Evolutionary conservation across 2,888 invertebrate species (phyloP), one percentile per base, ranked within the genome.

Genomic region (Amblyjoppa fuscipennis): DNA sequence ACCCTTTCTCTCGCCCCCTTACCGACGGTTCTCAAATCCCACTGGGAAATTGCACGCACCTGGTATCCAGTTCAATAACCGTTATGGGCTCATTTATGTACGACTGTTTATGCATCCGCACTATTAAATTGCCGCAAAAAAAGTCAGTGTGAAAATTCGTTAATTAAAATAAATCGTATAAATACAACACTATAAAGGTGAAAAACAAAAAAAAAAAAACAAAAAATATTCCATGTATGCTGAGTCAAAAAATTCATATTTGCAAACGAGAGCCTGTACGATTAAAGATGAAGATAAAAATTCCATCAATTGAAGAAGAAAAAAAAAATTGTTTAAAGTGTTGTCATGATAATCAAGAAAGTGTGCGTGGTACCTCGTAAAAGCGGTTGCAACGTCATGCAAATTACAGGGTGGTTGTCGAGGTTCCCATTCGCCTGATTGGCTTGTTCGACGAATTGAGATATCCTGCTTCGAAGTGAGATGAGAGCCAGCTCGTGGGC

Each of bases 401-500:
- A 84, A 80, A 84, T 84, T 80, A 76, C 74, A 75, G 83, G 83
- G 79, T 76, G 73, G 49, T 69, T 78, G 31, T 61, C 59, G 25
- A 11, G 16, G 34, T n/a, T 69, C 59, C 61, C 49, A 25, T 25
- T 25, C n/a, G 34, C 51, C 69, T 76, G 69, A 28, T 25, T 68
- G 70, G 51, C 64, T 49, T 61, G 70, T 80, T 84, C 79, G 75
- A 76, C 70, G 80, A 80, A 84, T 84, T 84, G 83, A 84, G 83
- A 80, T 84, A 84, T 84, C 80, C 83, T 78, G 71, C 34, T 59
- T 74, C 78, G 78, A 49, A 78, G 51, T 78, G 74, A 78, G 83
- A 83, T 83, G 83, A 84, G 83, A 84, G 75, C 70, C 75, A 20
- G 69, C 45, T 80, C 80, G 71, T 76, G 79, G 75, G 83, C 83